Evolutionary conservation across 2,113 vertebrate species (phyloP), one percentile per base, ranked within the genome.

Genomic region (Alouatta palliata): DNA sequence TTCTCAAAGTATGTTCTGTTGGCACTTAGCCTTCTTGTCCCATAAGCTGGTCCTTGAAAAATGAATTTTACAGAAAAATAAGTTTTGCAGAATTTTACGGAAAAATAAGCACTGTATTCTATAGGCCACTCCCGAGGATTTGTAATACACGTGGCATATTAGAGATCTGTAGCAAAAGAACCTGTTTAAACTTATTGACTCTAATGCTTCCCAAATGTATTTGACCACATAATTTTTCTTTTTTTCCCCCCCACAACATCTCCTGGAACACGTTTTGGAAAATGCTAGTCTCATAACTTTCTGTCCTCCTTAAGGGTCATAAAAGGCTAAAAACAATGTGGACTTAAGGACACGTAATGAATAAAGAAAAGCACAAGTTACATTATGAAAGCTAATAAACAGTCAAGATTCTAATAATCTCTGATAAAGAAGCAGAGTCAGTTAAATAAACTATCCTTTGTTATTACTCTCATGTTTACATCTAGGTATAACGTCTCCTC

Each of bases 201-300:
- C 49, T 37, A 90, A 64, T 92, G 56, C 71, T 76, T 92, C 87
- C 81, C 76, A 90, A 96, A 76, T 80, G 80, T 71, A 64, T 97
- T 80, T 77, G 80, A 91, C 52, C 52, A 25, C 37, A 92, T 64
- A 79, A 64, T 80, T 64, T 76, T 71, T 80, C 30, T 54, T 13
- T 68, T 30, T 84, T 37, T 12, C 17, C 2, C 3, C 52, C 25
- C 66, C 16, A n/a, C 43, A 95, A 64, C 71, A 94, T 87, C 84
- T 90, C 94, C 43, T 98, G 96, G 95, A 95, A 95, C 49, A 73
- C 71, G 77, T 73, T 96, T 85, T 96, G 94, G 95, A 97, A 97
- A 96, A 97, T 88, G 8, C 68, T 87, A 54, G 37, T 91, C 90
- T 95, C 68, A 4, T 77, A 87, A 90, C 35, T 81, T 93, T 89